A percentile compares a stretch with the other conserved stretches of the same genome.
Evolutionary conservation across 2,797 vertebrate genomes (phyloP).

Genomic region (Miichthys miiuy): DNA sequence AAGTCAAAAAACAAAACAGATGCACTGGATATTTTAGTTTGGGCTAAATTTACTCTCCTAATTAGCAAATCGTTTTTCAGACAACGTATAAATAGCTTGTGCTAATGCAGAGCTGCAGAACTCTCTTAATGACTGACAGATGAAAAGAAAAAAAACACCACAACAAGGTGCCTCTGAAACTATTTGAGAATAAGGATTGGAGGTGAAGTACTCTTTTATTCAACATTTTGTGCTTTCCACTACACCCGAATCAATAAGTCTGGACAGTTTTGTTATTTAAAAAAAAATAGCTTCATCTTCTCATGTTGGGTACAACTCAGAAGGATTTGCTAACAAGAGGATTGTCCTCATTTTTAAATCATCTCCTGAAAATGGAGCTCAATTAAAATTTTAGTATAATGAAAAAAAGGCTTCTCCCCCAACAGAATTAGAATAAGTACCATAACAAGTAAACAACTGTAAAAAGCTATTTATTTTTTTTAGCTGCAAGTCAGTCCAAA

Average conservation of each 20-base stretch:
- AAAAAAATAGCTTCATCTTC: not conserved
- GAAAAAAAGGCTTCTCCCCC: not conserved
- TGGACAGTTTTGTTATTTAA: not conserved
- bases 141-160: constrained; percentile 4
- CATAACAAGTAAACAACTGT: not conserved
- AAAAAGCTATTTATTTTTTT: not conserved
- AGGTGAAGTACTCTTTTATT: not conserved
- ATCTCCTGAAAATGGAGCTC: not conserved
- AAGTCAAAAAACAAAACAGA: constrained; percentile 3
- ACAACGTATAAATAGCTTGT: constrained; percentile 15
- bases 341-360: not conserved
- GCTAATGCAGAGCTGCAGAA: not conserved
- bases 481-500: not conserved
- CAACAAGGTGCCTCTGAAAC: not conserved
- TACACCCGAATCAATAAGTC: not conserved
- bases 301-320: not conserved
- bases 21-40: constrained; percentile 3
- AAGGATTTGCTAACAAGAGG: not conserved
- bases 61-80: constrained; percentile 15
- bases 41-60: constrained; percentile 1
- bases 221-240: no score
- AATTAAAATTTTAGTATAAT: not conserved
- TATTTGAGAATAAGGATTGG: not conserved
- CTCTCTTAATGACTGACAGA: constrained; percentile 12
- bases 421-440: not conserved